Percentiles rank a stretch among this genome's conserved stretches.
These are phyloP conservation scores for Caenorhabditis elegans DNA, from an alignment of 1,140 invertebrate species.

Conservation along the genomic window DNA sequence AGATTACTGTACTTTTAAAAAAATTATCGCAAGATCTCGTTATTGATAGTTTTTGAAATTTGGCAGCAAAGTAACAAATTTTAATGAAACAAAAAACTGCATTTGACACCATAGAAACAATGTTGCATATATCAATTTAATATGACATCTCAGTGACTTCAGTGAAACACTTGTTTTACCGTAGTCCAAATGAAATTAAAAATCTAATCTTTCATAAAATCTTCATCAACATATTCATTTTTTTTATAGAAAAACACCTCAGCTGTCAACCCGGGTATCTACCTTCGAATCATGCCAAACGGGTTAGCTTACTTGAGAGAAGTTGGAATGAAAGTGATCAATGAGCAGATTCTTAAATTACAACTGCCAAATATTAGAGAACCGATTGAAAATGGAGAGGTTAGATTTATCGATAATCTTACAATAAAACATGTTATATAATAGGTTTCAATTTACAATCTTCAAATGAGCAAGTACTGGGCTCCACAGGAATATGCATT, in stretches of 20 bases:
- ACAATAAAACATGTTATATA: background rate
- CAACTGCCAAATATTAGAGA: slow-evolving; percentile 65
- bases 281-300: slow-evolving; percentile 63
- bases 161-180: too few relatives aligned
- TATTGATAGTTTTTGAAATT: too few relatives aligned
- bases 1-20: too few relatives aligned
- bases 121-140: too few relatives aligned
- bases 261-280: slow-evolving; percentile 61
- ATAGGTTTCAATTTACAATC: slow-evolving; percentile 64
- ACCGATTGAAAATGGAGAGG: slow-evolving; percentile 62
- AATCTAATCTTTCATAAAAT: too few relatives aligned
- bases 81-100: too few relatives aligned
- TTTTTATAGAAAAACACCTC: slow-evolving; percentile 64
- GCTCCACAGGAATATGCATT: slow-evolving; percentile 63
- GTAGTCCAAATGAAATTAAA: too few relatives aligned
- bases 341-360: slow-evolving; percentile 64
- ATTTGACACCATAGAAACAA: too few relatives aligned
- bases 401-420: slow-evolving; percentile 20
- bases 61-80: too few relatives aligned
- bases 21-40: too few relatives aligned
- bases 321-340: slow-evolving; percentile 66
- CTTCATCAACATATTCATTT: too few relatives aligned
- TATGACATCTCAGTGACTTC: too few relatives aligned
- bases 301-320: slow-evolving; percentile 64
- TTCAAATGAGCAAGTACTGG: slow-evolving; percentile 66